A percentile compares a stretch with the other conserved stretches of the same genome.
These are phyloP conservation scores for Protomyctophum bolini DNA, from an alignment of 2,113 vertebrate genomes.

Conservation along the genomic window DNA sequence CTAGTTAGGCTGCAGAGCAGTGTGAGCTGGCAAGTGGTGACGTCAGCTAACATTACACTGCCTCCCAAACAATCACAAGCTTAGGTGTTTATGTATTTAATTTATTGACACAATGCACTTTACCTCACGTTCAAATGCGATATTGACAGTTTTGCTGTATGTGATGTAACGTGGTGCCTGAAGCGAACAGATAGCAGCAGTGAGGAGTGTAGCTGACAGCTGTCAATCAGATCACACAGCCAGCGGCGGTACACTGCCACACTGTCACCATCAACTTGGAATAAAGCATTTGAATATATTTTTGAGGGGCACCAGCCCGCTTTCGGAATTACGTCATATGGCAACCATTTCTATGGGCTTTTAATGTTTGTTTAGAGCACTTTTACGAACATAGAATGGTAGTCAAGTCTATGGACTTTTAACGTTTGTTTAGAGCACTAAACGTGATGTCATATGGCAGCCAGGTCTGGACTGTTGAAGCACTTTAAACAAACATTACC, in stretches of 20 bases:
- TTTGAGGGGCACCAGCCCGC: too few species aligned
- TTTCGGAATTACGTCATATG: too few species aligned
- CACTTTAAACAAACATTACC: too few species aligned
- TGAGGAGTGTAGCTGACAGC: slow-evolving; percentile 77
- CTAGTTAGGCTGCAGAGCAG: slow-evolving; percentile 81
- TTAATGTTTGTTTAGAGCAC: too few species aligned
- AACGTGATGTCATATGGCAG: too few species aligned
- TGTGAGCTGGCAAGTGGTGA: slow-evolving; percentile 62
- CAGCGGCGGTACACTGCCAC: slow-evolving; percentile 81
- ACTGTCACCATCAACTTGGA: slow-evolving; percentile 39
- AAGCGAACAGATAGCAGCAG: slow-evolving; percentile 47
- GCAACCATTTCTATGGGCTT: too few species aligned
- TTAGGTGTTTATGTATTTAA: not conserved
- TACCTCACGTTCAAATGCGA: not conserved
- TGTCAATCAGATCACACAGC: slow-evolving; percentile 73
- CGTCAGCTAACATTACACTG: slow-evolving; percentile 94
- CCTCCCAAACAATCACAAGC: slow-evolving; percentile 78
- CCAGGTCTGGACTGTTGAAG: too few species aligned
- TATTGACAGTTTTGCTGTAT: not conserved
- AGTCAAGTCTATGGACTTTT: too few species aligned
- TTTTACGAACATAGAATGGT: too few species aligned
- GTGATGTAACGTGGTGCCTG: not conserved
- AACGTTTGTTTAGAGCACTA: too few species aligned
- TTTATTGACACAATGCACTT: not conserved
- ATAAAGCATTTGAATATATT: too few species aligned